Evolutionary conservation across 2,888 invertebrate species (phyloP), one percentile per base, ranked within the genome.

Genomic region (Campaea margaritaria): DNA sequence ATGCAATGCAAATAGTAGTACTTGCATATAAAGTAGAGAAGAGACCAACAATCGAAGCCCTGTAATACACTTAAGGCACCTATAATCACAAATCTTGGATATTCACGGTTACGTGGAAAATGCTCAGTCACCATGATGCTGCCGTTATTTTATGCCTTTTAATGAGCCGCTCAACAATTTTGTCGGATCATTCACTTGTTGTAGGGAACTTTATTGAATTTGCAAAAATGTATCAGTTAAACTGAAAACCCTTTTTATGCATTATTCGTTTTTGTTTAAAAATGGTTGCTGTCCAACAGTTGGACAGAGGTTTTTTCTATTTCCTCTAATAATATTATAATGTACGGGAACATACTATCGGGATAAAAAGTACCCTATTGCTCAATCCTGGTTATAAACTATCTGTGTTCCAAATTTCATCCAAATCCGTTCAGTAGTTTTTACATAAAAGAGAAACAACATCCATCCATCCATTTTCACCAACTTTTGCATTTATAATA

Each of bases 61-160:
- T 48, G 43, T 36, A 47, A 4, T 2, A 42, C 34, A 43, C 13
- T 52, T 13, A 36, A 11, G 42, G 31, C 14, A 36, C 48, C 41
- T 36, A 3, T 2, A 3, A 59, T 45, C 44, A 59, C 21, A 21
- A 59, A 54, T 58, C 36, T 42, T 58, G 63, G 57, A 52, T 49
- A 49, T 51, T 65, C 54, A 45, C 41, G 46, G 21, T 49, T 48
- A 51, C 42, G 34, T 45, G 31, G 28, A 66, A 69, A 67, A 56
- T 44, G 69, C 67, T 7, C 11, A 49, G 53, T 73, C 72, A 72
- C 57, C 59, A 58, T 70, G 70, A 70, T 45, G 42, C 12, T 8
- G 14, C 9, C 9, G 31, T 49, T 58, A 53, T 31, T 57, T 54
- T 52, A 48, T 52, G 34, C 16, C 51, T 47, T 52, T 55, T 60